Conservation (phyloP, 2,888 invertebrate species). For the Leucophenga montana region DNA sequence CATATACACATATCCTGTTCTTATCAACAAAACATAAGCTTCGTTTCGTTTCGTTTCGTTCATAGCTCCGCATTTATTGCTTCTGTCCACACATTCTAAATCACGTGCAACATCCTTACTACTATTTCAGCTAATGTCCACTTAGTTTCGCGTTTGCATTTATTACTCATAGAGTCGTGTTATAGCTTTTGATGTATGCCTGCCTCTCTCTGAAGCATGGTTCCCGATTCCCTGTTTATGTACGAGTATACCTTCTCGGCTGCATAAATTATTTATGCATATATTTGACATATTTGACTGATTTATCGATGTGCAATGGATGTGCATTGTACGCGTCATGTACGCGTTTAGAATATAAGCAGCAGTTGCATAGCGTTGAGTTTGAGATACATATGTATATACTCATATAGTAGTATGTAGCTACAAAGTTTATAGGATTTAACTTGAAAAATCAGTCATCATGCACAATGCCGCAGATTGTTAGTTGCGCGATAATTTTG, state of each 20-base stretch:
- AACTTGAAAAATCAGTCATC: conserved; percentile 56
- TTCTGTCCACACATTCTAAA: conserved; percentile 19
- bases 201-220: not conserved
- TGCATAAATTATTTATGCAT: conserved; percentile 67
- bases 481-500: conserved; percentile 48
- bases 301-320: conserved; percentile 66
- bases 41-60: not conserved
- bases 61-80: not conserved
- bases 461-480: conserved; percentile 8
- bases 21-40: conserved; percentile 8
- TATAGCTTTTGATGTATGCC: not conserved
- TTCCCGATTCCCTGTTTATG: conserved; percentile 8
- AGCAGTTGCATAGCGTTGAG: not conserved
- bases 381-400: not conserved
- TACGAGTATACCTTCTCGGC: conserved; percentile 2
- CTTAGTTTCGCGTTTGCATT: conserved; percentile 22
- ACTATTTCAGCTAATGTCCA: conserved; percentile 20
- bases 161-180: conserved; percentile 19
- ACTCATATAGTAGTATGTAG: conserved; percentile 2
- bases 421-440: conserved; percentile 38
- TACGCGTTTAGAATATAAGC: conserved; percentile 30
- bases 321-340: conserved; percentile 61
- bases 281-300: conserved; percentile 63
- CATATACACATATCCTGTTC: conserved; percentile 5
- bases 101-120: conserved; percentile 1